Percentiles rank a stretch among this genome's conserved stretches.
Conservation (phyloP, 1,140 invertebrate species). For the Monochamus saltuarius region DNA sequence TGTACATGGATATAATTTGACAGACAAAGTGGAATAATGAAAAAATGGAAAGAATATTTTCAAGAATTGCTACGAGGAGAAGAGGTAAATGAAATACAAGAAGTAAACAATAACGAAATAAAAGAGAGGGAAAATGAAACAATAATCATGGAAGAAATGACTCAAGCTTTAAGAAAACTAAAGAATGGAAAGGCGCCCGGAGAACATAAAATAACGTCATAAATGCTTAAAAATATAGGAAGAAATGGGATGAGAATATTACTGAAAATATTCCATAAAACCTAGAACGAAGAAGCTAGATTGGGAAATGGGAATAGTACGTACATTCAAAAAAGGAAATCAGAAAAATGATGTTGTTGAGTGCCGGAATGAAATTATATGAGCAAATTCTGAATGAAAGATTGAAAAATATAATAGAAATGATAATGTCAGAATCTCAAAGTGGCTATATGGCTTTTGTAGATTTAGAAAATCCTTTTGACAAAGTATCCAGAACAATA, state of each 20-base stretch:
- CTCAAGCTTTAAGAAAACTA: background rate
- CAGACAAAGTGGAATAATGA: background rate
- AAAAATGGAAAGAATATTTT: slow-evolving; percentile 3
- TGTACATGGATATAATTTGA: background rate
- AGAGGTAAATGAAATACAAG: background rate
- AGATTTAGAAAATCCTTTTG: no score
- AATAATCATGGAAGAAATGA: slow-evolving; percentile 1
- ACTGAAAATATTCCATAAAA: background rate
- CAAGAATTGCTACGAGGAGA: background rate
- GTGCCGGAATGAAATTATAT: no score
- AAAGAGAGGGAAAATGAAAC: background rate
- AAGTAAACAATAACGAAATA: background rate
- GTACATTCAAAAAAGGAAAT: no score
- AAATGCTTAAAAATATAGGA: background rate
- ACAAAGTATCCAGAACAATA: no score
- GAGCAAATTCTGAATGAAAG: no score
- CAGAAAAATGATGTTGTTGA: no score
- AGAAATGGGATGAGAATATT: background rate
- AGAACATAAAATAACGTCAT: no score
- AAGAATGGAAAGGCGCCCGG: background rate
- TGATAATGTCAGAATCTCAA: no score
- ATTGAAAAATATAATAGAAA: no score
- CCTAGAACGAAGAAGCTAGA: background rate
- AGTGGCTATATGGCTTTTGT: no score
- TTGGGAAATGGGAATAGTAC: background rate